Percentiles rank a stretch among this genome's conserved stretches.
These are phyloP conservation scores for Scylla paramamosain DNA, from an alignment of 1,140 invertebrate genomes.

Conservation along the genomic window DNA sequence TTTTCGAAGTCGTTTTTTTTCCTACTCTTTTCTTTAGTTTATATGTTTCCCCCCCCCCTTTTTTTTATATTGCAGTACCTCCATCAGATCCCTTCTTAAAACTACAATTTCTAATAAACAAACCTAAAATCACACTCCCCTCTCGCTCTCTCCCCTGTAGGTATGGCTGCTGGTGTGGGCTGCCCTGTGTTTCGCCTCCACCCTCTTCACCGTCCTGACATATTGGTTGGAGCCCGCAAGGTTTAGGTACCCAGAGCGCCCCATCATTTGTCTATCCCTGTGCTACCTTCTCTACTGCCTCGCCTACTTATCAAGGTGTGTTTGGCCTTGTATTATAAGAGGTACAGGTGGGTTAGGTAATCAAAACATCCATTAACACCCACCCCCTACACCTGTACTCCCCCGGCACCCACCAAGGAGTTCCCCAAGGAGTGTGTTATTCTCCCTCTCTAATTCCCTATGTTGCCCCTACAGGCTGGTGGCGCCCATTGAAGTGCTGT, in stretches of 20 bases:
- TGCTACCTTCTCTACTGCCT: conserved; percentile 97
- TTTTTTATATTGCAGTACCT: background rate
- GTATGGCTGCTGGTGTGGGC: conserved; percentile 81
- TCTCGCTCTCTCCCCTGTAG: conserved; percentile 80
- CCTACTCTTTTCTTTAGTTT: background rate
- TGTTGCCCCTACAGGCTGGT: conserved; percentile 72
- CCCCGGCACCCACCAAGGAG: no score
- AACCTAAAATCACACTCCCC: conserved; percentile 83
- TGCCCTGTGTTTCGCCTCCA: conserved; percentile 82
- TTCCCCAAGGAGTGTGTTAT: no score
- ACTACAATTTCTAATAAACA: no score
- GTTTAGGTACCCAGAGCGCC: conserved; percentile 97
- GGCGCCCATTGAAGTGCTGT: conserved; percentile 74
- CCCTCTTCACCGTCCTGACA: conserved; percentile 82
- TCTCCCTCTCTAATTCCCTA: background rate
- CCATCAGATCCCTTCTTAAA: background rate
- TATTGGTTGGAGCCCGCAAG: conserved; percentile 85
- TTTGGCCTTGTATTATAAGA: no score
- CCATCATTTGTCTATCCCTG: conserved; percentile 98
- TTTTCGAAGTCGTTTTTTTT: no score
- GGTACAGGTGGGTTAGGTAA: no score
- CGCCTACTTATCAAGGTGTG: conserved; percentile 94
- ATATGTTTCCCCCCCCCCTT: background rate
- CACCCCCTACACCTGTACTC: background rate
- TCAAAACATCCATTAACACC: no score